Percentiles rank a stretch among this genome's conserved stretches.
Conservation (phyloP, 2,888 invertebrate genomes). For the Sepiola atlantica region DNA sequence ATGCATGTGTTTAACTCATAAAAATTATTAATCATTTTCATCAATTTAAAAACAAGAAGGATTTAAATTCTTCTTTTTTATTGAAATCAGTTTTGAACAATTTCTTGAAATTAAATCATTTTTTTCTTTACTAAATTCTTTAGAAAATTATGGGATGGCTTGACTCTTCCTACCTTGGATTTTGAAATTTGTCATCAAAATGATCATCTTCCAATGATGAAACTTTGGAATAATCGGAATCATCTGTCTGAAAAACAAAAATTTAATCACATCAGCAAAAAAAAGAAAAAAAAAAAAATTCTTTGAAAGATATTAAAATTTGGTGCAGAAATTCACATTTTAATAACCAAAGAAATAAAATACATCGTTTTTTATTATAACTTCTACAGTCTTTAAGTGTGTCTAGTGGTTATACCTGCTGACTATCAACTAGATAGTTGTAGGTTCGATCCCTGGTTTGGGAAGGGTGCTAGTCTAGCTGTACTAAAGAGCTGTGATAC, state of each 20-base stretch:
- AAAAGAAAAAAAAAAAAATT: not conserved
- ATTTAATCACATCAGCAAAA: not conserved
- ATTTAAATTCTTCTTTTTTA: not conserved
- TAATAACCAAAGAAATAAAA: not conserved
- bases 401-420: too few species aligned
- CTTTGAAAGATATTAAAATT: not conserved
- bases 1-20: too few species aligned
- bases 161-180: constrained; percentile 36
- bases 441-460: too few species aligned
- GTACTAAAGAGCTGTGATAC: too few species aligned
- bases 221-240: constrained; percentile 40
- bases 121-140: not conserved
- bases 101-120: not conserved
- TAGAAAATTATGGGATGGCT: not conserved
- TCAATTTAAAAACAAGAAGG: too few species aligned
- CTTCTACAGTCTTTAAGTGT: not conserved
- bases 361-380: not conserved
- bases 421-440: too few species aligned
- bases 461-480: too few species aligned
- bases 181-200: not conserved
- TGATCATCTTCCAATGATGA: constrained; percentile 36
- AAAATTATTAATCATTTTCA: too few species aligned
- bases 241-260: constrained; percentile 51
- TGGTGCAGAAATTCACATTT: not conserved
- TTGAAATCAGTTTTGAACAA: not conserved